These are phyloP conservation scores for Slavum lentiscoides DNA, from an alignment of 2,888 invertebrate genomes.

Conservation along the genomic window DNA sequence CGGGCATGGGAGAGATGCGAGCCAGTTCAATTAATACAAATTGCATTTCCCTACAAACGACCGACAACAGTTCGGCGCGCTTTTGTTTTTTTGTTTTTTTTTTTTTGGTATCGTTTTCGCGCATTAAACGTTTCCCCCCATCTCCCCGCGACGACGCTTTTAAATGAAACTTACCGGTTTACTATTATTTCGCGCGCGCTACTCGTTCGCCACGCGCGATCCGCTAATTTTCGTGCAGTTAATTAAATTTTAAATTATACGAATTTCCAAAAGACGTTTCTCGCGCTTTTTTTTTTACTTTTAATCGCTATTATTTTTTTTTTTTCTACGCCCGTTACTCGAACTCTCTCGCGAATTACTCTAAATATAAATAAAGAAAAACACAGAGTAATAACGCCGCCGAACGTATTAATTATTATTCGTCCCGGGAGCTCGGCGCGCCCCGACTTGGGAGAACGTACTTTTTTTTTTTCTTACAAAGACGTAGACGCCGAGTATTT, in stretches of 20 bases:
- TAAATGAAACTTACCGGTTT: not conserved
- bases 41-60: constrained; percentile 34
- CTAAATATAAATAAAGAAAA: not conserved
- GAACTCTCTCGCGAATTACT: not conserved
- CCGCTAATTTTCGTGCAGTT: not conserved
- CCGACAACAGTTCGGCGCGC: not conserved
- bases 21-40: constrained; percentile 49
- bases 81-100: too few relatives aligned
- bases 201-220: too few relatives aligned
- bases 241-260: constrained; percentile 47
- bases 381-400: too few relatives aligned
- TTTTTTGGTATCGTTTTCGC: too few relatives aligned
- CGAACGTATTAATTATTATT: too few relatives aligned
- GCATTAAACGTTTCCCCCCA: too few relatives aligned
- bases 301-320: not conserved
- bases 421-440: too few relatives aligned
- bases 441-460: not conserved
- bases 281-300: not conserved
- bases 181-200: too few relatives aligned
- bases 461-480: not conserved
- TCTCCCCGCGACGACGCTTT: not conserved
- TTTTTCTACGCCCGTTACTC: not conserved
- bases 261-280: constrained; percentile 11
- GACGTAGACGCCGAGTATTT: too few relatives aligned
- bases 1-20: too few relatives aligned